Conservation (phyloP, 2,113 vertebrate species). For the Rhynchopsitta pachyrhyncha region DNA sequence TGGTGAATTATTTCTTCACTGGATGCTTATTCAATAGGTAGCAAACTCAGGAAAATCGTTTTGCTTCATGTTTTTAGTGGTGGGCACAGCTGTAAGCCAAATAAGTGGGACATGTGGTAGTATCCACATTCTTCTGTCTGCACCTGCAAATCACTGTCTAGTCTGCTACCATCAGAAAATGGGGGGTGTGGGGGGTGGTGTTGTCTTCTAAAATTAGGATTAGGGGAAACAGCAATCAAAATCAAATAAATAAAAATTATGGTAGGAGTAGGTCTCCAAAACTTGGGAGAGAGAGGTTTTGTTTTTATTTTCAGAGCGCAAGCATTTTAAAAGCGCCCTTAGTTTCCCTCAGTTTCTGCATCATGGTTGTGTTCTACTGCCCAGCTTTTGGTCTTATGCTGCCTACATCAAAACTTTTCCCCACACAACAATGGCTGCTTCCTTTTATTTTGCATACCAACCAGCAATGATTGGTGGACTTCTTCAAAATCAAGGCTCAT, state of each 20-base stretch:
- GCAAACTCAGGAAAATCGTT: background rate
- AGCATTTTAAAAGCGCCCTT: background rate
- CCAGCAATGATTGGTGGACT: background rate
- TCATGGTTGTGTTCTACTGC: background rate
- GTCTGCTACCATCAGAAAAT: background rate
- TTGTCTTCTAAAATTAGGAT: background rate
- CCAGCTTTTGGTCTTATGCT: background rate
- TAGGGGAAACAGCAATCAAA: background rate
- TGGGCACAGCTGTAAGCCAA: background rate
- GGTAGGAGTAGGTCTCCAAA: background rate
- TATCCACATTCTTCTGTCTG: background rate
- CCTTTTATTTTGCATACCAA: background rate
- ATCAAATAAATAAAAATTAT: background rate
- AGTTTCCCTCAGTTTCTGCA: background rate
- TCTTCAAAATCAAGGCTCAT: background rate
- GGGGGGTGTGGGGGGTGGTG: rapidly evolving
- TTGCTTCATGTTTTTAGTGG: background rate
- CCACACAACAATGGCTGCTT: background rate
- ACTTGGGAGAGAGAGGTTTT: background rate
- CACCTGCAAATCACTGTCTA: background rate
- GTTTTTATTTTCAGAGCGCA: background rate
- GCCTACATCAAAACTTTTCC: background rate
- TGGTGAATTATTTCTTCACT: background rate
- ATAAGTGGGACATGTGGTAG: background rate
- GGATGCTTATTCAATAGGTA: background rate